Conservation (phyloP, 2,888 invertebrate species). For the Mesorhabditis spiculigera region DNA sequence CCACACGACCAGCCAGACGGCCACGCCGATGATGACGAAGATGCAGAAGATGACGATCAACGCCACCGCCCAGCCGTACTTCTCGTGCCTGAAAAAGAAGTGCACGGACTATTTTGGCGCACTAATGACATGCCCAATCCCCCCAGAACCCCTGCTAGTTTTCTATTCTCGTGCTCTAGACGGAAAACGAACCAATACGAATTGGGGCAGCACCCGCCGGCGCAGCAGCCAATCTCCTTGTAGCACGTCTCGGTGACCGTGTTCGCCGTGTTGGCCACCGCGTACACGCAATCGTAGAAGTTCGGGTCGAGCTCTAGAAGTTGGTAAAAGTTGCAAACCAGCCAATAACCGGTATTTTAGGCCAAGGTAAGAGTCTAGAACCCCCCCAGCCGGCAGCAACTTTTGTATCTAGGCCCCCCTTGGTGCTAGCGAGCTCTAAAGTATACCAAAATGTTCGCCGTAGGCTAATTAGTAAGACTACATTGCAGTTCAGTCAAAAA, state of each 20-base stretch:
- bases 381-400: no score
- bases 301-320: conserved; percentile 41
- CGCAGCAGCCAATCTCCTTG: conserved; percentile 45
- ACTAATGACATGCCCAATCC: no score
- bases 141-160: no score
- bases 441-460: no score
- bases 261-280: conserved; percentile 33
- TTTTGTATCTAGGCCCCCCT: no score
- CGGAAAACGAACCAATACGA: conserved; percentile 23
- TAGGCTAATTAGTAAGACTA: no score
- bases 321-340: background rate
- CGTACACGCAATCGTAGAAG: conserved; percentile 44
- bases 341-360: background rate
- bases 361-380: no score
- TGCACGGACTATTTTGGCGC: no score
- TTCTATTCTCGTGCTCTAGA: no score
- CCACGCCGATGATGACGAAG: conserved; percentile 36
- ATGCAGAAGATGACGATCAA: conserved; percentile 41
- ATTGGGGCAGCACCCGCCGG: conserved; percentile 37
- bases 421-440: no score
- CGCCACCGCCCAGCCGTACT: conserved; percentile 45
- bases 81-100: conserved; percentile 28
- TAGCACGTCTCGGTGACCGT: conserved; percentile 41
- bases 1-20: conserved; percentile 39
- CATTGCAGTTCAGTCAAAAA: no score